Base-by-base conservation (phyloP, 2,797 vertebrate genomes). In the Acanthurus tractus region DNA sequence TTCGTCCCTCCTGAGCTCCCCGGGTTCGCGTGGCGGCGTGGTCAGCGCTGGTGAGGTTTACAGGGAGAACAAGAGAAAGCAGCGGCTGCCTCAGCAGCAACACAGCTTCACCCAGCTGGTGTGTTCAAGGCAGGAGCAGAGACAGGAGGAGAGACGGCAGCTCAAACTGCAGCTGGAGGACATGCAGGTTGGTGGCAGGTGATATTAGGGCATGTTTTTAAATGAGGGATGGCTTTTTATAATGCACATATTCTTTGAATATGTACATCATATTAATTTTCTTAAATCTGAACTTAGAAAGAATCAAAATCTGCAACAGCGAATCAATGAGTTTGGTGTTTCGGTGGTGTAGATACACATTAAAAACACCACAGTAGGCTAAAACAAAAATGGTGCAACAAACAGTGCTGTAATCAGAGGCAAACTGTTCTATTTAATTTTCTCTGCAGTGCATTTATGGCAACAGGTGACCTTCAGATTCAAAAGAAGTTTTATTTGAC, bases 141-240 rank as follows among this genome's bases (percentile, higher is more conserved):
- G 98, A 80, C 96, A 97, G 84, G 97, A 99, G 86, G 98, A 99
- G 93, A 95, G 98, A 57, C 92, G 97, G 82, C 98, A 99, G 94
- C 97, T 99, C 93, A 99, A 99, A 82, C 96, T 99, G 88, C 98
- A 99, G 89, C 96, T 99, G 94, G 98, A 99, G 88, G 98, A 99
- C 96, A 99, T 99, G 98, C 98, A 99, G 93, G 93, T 94, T 34
- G 62, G 90, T 87, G 1, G 12, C 9, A n/a, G 15, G 11, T 9
- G 20, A 20, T 2, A 10, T 6, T 18, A 12, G 9, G 44, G 5
- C 8, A 58, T 14, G 15, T 25, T 20, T 20, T 44, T 11, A 48
- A 13, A 25, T 9, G 6, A 48, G 67, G 45, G 46, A 20, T 40
- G 40, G 14, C 20, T 59, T 57, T 52, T 38, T 6, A 61, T 55